Evolutionary conservation across 2,888 invertebrate species (phyloP).

Genomic region (Erebia aethiops): DNA sequence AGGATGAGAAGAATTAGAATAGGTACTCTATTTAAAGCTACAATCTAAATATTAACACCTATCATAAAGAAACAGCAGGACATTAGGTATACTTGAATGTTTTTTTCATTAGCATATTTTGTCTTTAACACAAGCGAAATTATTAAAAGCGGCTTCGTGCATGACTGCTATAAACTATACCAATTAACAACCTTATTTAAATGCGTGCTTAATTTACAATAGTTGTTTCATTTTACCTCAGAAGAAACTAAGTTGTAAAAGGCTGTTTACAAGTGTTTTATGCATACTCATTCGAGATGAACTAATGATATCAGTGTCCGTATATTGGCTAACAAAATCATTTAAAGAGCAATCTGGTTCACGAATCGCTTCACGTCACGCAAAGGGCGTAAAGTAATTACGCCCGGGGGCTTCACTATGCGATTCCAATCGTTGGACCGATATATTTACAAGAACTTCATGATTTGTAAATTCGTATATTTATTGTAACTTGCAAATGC

Average conservation of each 20-base stretch:
- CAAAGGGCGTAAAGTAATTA: slow-evolving; percentile 38
- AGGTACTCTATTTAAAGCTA: too few relatives aligned
- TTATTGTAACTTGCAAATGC: neutral
- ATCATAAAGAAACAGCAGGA: neutral
- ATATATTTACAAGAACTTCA: slow-evolving; percentile 34
- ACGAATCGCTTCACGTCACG: slow-evolving; percentile 38
- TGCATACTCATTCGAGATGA: slow-evolving; percentile 26
- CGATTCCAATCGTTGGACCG: slow-evolving; percentile 21
- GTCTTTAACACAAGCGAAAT: neutral
- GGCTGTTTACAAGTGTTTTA: slow-evolving; percentile 24
- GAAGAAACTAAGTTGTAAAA: slow-evolving; percentile 21
- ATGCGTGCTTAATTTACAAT: slow-evolving; percentile 11
- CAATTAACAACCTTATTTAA: slow-evolving; percentile 13
- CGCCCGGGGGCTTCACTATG: slow-evolving; percentile 34
- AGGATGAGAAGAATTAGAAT: too few relatives aligned
- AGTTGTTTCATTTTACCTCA: slow-evolving; percentile 9
- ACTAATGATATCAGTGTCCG: slow-evolving; percentile 27
- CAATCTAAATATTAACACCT: too few relatives aligned
- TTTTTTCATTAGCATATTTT: neutral
- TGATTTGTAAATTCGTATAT: slow-evolving; percentile 19
- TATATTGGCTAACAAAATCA: slow-evolving; percentile 34
- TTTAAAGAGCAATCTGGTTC: slow-evolving; percentile 38
- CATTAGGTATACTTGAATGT: neutral
- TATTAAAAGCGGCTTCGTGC: slow-evolving; percentile 1
- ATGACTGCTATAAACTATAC: slow-evolving; percentile 1